phyloP scores from a whole-genome alignment of 2,113 vertebrate genomes.

The Rhombomys opimus region DNA sequence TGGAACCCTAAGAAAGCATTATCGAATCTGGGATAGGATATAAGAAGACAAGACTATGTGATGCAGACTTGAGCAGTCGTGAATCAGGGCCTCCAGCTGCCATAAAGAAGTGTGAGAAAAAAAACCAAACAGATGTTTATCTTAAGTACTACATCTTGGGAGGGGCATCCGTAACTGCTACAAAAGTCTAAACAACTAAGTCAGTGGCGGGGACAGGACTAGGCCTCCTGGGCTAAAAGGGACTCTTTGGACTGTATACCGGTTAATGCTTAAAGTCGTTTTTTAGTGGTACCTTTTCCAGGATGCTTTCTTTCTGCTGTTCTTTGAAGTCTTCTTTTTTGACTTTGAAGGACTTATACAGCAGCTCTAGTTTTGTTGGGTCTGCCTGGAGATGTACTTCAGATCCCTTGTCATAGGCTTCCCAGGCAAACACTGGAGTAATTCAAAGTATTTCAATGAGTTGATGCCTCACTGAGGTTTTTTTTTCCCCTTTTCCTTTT shows the following conservation, averaged over 20 bases:
- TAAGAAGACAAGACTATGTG: not conserved
- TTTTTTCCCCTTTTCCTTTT: not conserved
- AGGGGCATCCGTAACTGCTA: not conserved
- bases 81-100: not conserved
- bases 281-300: constrained; percentile 91
- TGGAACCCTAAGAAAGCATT: not conserved
- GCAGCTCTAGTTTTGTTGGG: constrained; percentile 96
- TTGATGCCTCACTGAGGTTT: not conserved
- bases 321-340: constrained; percentile 99
- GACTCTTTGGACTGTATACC: not conserved
- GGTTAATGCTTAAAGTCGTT: not conserved
- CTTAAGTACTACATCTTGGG: not conserved
- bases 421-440: constrained; percentile 96
- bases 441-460: constrained; percentile 53
- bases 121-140: not conserved
- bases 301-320: constrained; percentile 95
- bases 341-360: constrained; percentile 97
- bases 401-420: constrained; percentile 98
- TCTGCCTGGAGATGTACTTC: constrained; percentile 99
- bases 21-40: not conserved
- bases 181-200: not conserved
- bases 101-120: not conserved
- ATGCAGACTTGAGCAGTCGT: not conserved
- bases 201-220: not conserved
- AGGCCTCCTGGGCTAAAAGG: not conserved